phyloP scores from a whole-genome alignment of 2,797 vertebrate genomes.

The Leptatherina wallacei region DNA sequence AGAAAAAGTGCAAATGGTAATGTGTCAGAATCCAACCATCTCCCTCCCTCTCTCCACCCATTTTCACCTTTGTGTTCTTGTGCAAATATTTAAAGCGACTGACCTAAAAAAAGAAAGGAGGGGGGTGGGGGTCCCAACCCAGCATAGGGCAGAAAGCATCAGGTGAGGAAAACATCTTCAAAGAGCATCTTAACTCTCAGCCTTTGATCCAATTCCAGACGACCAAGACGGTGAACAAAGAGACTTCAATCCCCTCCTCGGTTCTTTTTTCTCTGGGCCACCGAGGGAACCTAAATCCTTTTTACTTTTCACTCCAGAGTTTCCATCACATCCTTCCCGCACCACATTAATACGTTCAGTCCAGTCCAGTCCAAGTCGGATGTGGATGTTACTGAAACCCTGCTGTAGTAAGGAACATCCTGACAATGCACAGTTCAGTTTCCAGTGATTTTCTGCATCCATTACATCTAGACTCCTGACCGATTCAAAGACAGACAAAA shows the following conservation, averaged over 20 bases:
- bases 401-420: neutral
- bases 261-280: conserved; percentile 28
- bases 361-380: neutral
- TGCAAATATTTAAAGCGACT: conserved; percentile 14
- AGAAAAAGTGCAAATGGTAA: neutral
- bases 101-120: conserved; percentile 9
- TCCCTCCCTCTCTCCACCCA: neutral
- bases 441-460: too few relatives aligned
- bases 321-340: conserved; percentile 22
- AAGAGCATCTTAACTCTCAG: conserved; percentile 60
- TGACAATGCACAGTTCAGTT: neutral
- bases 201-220: conserved; percentile 71
- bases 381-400: neutral
- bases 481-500: neutral
- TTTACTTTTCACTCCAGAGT: conserved; percentile 10
- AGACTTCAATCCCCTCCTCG: conserved; percentile 37
- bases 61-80: conserved; percentile 8
- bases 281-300: conserved; percentile 37
- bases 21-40: too few relatives aligned
- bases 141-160: conserved; percentile 38
- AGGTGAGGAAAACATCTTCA: conserved; percentile 68
- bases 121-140: neutral
- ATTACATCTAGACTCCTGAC: neutral
- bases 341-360: neutral
- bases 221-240: conserved; percentile 49